phyloP scores from a whole-genome alignment of 64 coral and sea anemone species.

The Orbicella faveolata region DNA sequence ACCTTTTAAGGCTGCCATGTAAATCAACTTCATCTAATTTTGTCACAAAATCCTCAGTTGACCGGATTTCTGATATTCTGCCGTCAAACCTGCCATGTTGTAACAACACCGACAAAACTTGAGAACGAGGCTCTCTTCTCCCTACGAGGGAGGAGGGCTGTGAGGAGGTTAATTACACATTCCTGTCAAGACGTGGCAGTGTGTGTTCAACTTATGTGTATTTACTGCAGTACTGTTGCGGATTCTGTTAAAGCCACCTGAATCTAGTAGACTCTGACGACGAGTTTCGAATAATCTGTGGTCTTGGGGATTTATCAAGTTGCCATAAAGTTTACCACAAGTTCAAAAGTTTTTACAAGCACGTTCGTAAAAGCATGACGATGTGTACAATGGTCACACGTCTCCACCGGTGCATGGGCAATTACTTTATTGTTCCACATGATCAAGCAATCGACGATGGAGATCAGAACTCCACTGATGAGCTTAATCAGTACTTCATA shows the following conservation, averaged over 20 bases:
- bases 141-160: too few species aligned
- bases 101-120: neutral
- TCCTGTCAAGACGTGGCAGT: neutral
- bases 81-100: too few species aligned
- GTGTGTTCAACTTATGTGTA: neutral
- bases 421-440: constrained; percentile 8
- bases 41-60: too few species aligned
- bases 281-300: constrained; percentile 6
- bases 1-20: too few species aligned
- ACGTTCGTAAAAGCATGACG: constrained; percentile 7
- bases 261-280: constrained; percentile 2
- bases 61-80: too few species aligned
- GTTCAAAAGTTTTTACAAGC: constrained; percentile 12
- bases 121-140: neutral
- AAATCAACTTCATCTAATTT: too few species aligned
- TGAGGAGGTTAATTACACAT: neutral
- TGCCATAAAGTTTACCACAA: constrained; percentile 12
- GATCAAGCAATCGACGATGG: neutral
- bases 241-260: neutral
- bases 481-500: too few species aligned
- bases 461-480: neutral
- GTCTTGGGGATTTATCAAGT: neutral
- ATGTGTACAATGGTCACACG: constrained; percentile 17
- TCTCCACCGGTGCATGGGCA: neutral
- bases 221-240: neutral